Base-by-base conservation (phyloP, 1,140 invertebrate genomes). In the Doryteuthis pealeii region DNA sequence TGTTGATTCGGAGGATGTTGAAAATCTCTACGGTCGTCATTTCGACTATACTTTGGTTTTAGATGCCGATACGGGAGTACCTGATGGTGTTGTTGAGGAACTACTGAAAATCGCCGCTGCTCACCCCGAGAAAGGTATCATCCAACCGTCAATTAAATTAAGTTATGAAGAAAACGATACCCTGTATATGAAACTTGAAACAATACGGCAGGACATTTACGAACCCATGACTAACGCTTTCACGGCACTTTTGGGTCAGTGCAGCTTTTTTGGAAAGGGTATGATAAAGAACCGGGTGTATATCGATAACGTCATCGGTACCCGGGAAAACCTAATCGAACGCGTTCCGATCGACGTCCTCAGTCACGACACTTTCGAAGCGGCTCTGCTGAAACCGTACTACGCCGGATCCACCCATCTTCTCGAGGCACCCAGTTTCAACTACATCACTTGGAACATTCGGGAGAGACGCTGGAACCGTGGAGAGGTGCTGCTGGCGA, bases 301-400 rank as follows among this genome's bases (percentile, higher is more conserved):
- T 54, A 83, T 86, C 58, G 81, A 85, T 14, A 82, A 81, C 40
- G 79, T 86, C 1, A 86, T 86, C 67, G 85, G 85, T 22, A 77
- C 65, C 3, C 70, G 77, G 65, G 79, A 81, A 0, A 78, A 83
- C 49, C 62, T 78, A 18, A 83, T 86, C n/a, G 85, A 86, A 74
- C 74, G 81, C 33, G 81, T 86, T 15, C 85, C 85, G 0, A 76
- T 86, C n/a, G 83, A 86, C 74, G 83, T 86, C n/a, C 76, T 86
- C 1, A 86, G 85, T 76, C 84, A 86, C 62, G 84, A 85, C 71
- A 86, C 83, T 4, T 86, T 84, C 74, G 84, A 86, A 70, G 83
- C 85, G 26, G 82, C 84, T 1, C 68, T 85, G 22, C 73, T 86
- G 31, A 76, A 81, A 33, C 83, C 85, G 0, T 71, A 84, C 18